Percentiles rank a stretch among this genome's conserved stretches.
phyloP scores from a whole-genome alignment of 2,888 invertebrate species.

The Pandemis cinnamomeana region DNA sequence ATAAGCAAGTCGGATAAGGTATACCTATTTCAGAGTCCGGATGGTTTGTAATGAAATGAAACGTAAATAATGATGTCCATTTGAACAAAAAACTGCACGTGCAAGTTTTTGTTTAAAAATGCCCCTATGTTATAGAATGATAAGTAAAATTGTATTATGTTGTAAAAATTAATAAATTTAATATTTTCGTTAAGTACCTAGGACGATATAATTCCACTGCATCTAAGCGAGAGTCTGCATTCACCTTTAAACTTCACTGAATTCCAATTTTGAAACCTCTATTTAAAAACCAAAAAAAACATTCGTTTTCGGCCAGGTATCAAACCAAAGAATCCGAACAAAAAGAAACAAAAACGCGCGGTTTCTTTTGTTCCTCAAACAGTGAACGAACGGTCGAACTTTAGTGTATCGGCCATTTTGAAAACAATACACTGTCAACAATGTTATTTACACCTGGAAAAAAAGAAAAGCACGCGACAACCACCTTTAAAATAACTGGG shows the following conservation, averaged over 20 bases:
- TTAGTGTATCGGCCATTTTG: constrained; percentile 74
- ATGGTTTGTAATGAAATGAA: too few species aligned
- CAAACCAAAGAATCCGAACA: constrained; percentile 66
- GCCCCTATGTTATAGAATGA: too few species aligned
- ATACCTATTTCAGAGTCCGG: too few species aligned
- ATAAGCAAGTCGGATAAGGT: too few species aligned
- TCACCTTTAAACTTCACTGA: constrained; percentile 27
- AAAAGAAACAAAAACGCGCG: constrained; percentile 71
- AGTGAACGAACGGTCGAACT: constrained; percentile 72
- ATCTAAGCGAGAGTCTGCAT: constrained; percentile 10
- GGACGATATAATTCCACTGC: background rate
- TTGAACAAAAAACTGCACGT: background rate
- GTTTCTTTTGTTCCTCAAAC: constrained; percentile 71
- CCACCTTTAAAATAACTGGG: constrained; percentile 38
- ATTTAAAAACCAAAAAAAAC: constrained; percentile 25
- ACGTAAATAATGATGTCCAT: background rate
- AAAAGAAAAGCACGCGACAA: constrained; percentile 39
- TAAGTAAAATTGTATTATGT: too few species aligned
- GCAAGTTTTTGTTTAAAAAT: background rate
- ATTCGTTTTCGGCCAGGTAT: constrained; percentile 66
- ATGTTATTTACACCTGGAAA: constrained; percentile 19
- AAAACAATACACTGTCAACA: constrained; percentile 50
- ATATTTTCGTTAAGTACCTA: too few species aligned
- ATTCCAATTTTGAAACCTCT: constrained; percentile 33
- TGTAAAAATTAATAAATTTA: too few species aligned